Conservation (phyloP, 2,113 vertebrate species). For the Tupaia chinensis region DNA sequence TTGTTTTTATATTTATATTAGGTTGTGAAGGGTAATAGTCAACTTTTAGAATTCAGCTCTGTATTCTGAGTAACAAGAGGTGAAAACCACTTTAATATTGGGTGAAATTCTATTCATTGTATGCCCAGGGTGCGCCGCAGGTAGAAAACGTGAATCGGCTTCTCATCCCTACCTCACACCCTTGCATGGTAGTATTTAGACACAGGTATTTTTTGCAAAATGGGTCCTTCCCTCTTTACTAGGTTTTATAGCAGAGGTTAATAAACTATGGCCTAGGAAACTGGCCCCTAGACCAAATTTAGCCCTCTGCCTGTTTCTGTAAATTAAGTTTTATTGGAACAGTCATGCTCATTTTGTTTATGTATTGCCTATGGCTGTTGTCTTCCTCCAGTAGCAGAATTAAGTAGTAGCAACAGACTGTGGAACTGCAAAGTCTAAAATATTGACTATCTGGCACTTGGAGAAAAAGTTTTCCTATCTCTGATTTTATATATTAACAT, state of each 20-base stretch:
- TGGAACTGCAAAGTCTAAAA: background rate
- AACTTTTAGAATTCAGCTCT: background rate
- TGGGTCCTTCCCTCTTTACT: background rate
- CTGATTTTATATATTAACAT: background rate
- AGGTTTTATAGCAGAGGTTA: background rate
- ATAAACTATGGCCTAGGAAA: background rate
- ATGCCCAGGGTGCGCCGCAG: background rate
- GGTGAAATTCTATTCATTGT: background rate
- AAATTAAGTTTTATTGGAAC: background rate
- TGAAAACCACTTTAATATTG: background rate
- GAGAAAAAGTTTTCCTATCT: background rate
- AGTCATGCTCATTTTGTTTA: background rate
- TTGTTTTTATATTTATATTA: slow-evolving; percentile 38
- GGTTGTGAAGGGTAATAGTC: slow-evolving; percentile 1
- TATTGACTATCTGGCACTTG: background rate
- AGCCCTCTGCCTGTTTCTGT: background rate
- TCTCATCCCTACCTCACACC: background rate
- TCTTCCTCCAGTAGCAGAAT: background rate
- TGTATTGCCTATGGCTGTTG: background rate
- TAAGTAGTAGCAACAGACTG: background rate
- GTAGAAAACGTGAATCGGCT: background rate
- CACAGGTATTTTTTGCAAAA: background rate
- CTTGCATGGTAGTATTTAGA: background rate
- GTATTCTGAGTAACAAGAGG: background rate
- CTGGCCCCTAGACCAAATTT: background rate